Base-by-base conservation (phyloP, 2,888 invertebrate species). In the Lysandra coridon region DNA sequence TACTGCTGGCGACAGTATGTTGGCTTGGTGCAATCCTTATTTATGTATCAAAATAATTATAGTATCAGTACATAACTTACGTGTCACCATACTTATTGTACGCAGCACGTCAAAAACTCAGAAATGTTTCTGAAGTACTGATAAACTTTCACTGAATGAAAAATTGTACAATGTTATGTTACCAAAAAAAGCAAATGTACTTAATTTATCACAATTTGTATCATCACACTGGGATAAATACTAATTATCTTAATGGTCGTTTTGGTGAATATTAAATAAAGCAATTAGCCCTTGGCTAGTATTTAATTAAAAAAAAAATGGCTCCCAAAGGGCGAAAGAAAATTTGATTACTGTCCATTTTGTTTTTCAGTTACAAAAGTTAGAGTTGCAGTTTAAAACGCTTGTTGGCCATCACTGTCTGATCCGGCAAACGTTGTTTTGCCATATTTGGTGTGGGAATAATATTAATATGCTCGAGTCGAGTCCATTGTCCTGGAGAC, bases 121-220 rank as follows among this genome's bases (percentile, higher is more conserved):
- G 12, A 53, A 53, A 53, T 53, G 14, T 53, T 14, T 53, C 53
- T 53, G 14, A 53, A 14, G 17, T 62, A 5, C 23, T 60, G 12
- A 60, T 1, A 5, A 6, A 60, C 60, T 17, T 4, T 6, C n/a
- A 33, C 7, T 33, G 17, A 17, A 37, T 33, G 17, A 17, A 37
- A 6, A 33, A 14, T 6, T 73, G 40, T 37, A 3, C 10, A 44
- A 44, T 44, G 1, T 44, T 44, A 44, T 7, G 23, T 23, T 23
- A 23, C 6, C 4, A 10, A 60, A 60, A 60, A 73, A 40, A 4
- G 73, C 14, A 37, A 37, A 17, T 5, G 40, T 1, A 37, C 5
- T 73, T 10, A 44, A 74, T 74, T 73, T 74, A 74, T 74, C 23
- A 44, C 17, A 74, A n/a, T 44, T 74, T 74, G 40, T 74, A 74